A percentile compares a stretch with the other conserved stretches of the same genome.
Evolutionary conservation across 2,888 invertebrate genomes (phyloP).

Genomic region (Eupithecia pulchellata): DNA sequence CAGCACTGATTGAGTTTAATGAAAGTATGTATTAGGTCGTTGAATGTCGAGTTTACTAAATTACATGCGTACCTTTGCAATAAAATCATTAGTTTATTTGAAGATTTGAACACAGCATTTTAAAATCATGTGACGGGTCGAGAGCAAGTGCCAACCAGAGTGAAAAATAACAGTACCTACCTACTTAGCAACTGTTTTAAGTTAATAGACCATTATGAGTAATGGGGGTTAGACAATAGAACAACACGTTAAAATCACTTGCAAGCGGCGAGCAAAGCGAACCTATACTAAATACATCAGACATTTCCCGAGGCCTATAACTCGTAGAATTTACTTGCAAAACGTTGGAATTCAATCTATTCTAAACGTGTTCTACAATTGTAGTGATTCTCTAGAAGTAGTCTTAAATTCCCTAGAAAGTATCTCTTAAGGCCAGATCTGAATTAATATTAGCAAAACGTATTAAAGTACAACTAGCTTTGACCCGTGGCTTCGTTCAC

Average conservation of each 20-base stretch:
- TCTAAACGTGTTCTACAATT: slow-evolving; percentile 3
- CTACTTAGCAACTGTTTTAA: no score
- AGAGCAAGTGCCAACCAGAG: no score
- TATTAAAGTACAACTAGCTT: not conserved
- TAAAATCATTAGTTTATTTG: no score
- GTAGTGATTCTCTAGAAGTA: not conserved
- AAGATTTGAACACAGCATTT: no score
- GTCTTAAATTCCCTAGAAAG: slow-evolving; percentile 6
- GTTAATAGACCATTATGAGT: no score
- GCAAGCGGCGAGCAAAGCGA: no score
- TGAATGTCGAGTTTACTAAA: not conserved
- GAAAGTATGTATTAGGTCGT: no score
- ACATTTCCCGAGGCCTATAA: not conserved
- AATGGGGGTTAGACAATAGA: no score
- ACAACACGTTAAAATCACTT: no score
- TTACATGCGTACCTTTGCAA: no score
- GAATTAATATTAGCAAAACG: slow-evolving; percentile 13
- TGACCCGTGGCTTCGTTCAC: not conserved
- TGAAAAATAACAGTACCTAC: no score
- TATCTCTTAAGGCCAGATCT: not conserved
- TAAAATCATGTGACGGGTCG: no score
- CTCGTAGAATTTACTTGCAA: not conserved
- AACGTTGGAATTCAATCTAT: slow-evolving; percentile 1
- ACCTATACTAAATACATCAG: not conserved
- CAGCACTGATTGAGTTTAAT: not conserved